A percentile compares a stretch with the other conserved stretches of the same genome.
These are phyloP conservation scores for Oxycera nigricornis DNA, from an alignment of 2,888 invertebrate genomes.

Conservation along the genomic window DNA sequence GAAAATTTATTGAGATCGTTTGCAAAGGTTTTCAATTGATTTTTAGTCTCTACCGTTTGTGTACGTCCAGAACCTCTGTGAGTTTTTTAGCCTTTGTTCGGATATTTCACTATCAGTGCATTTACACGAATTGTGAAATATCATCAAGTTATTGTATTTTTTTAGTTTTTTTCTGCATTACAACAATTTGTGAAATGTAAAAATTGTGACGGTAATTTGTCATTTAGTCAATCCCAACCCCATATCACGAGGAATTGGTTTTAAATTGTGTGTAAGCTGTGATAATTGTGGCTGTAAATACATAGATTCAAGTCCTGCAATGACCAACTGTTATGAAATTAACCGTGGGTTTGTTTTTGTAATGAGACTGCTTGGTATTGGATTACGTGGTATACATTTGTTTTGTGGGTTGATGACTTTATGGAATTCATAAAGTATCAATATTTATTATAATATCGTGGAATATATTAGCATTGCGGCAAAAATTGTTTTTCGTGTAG, in stretches of 20 bases:
- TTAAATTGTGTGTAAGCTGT: neutral
- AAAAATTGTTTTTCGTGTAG: neutral
- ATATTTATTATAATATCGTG: neutral
- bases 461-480: neutral
- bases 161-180: neutral
- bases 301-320: neutral
- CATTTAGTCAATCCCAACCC: neutral
- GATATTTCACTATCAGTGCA: too few species aligned
- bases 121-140: neutral
- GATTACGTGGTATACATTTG: too few species aligned
- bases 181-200: conserved; percentile 63
- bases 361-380: too few species aligned
- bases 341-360: conserved; percentile 1
- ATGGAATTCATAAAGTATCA: neutral
- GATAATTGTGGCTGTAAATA: too few species aligned
- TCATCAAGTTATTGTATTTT: neutral
- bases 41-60: too few species aligned
- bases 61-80: too few species aligned
- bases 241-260: neutral
- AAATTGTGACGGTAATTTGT: neutral
- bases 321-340: too few species aligned
- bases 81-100: too few species aligned
- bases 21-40: too few species aligned
- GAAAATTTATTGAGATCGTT: too few species aligned
- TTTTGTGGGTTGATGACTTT: too few species aligned